Percentiles rank a stretch among this genome's conserved stretches.
Conservation (phyloP, 2,113 vertebrate species). For the Tichodroma muraria region DNA sequence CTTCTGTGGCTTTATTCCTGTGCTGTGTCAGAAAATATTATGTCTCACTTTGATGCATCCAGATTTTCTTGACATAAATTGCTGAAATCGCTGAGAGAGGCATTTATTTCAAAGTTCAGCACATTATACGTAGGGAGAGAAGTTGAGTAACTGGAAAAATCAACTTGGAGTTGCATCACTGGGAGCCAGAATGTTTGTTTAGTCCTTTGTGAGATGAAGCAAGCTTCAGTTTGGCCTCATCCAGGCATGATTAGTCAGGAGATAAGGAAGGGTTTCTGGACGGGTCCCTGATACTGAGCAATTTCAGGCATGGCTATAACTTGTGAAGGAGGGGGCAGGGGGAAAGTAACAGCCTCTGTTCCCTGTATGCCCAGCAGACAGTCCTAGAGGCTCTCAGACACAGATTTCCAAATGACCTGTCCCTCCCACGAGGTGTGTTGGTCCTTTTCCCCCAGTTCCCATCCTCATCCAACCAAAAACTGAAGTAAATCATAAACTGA, state of each 20-base stretch:
- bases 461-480: neutral
- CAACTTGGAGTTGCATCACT: constrained; percentile 57
- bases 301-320: neutral
- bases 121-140: constrained; percentile 7
- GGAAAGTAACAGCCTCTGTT: neutral
- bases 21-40: constrained; percentile 47
- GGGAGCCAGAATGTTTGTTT: constrained; percentile 57
- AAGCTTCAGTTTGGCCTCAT: constrained; percentile 50
- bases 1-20: constrained; percentile 42
- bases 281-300: neutral
- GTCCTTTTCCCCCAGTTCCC: neutral
- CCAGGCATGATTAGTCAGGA: constrained; percentile 31
- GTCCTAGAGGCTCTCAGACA: neutral
- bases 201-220: constrained; percentile 60
- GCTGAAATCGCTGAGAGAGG: constrained; percentile 55
- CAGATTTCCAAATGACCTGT: neutral
- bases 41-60: constrained; percentile 46
- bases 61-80: constrained; percentile 63
- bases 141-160: constrained; percentile 67
- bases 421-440: neutral
- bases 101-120: constrained; percentile 62
- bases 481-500: neutral
- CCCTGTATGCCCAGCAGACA: neutral
- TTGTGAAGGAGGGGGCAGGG: neutral
- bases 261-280: constrained; percentile 35